phyloP scores from a whole-genome alignment of 2,113 vertebrate species.

The Pachyramphus minor region DNA sequence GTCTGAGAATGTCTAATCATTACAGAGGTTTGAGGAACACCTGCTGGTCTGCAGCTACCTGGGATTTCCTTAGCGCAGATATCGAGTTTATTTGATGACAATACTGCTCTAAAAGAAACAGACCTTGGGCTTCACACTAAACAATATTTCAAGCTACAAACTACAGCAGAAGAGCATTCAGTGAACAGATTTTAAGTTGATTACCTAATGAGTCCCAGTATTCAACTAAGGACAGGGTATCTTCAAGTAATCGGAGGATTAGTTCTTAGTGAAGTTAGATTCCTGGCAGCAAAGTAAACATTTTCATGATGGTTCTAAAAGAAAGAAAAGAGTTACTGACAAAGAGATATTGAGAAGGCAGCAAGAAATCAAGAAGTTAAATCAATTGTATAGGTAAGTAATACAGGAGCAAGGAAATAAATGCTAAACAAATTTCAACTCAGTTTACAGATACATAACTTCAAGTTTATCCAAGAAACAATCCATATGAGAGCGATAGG shows the following conservation, averaged over 20 bases:
- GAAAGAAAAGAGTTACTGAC: not conserved
- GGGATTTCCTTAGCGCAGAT: not conserved
- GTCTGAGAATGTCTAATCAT: not conserved
- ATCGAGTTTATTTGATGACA: not conserved
- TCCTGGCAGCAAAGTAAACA: not conserved
- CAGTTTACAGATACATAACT: not conserved
- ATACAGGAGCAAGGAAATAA: not conserved
- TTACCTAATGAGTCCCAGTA: not conserved
- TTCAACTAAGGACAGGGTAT: not conserved
- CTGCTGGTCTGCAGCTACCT: not conserved
- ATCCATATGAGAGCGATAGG: not conserved
- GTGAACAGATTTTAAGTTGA: not conserved
- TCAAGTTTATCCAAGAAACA: not conserved
- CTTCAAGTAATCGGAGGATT: not conserved
- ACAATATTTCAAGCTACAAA: not conserved
- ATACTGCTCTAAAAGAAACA: not conserved
- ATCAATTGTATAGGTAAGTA: not conserved
- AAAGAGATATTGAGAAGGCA: not conserved
- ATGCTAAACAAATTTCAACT: not conserved
- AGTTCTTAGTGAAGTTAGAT: not conserved
- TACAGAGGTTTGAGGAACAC: not conserved
- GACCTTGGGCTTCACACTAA: not conserved
- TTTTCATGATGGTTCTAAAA: not conserved
- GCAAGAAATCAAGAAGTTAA: not conserved
- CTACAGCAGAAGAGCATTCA: not conserved